Evolutionary conservation across 2,888 invertebrate species (phyloP).

Genomic region (Allygus modestus): DNA sequence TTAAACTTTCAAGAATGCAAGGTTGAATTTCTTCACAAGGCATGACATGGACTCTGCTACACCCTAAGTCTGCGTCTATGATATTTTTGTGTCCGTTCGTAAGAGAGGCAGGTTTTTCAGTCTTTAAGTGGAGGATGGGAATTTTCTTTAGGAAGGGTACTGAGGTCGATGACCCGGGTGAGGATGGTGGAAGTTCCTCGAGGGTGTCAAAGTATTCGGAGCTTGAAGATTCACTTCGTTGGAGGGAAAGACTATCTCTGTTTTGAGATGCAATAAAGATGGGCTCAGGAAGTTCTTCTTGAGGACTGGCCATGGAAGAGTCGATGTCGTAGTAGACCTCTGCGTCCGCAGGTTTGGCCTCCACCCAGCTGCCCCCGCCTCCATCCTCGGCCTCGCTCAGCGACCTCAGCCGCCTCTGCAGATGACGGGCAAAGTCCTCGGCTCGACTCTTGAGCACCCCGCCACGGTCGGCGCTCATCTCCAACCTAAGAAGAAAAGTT

Average conservation of each 20-base stretch:
- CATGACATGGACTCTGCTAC: constrained; percentile 23
- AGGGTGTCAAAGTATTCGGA: constrained; percentile 56
- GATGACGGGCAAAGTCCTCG: constrained; percentile 61
- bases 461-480: constrained; percentile 62
- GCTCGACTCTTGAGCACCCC: constrained; percentile 60
- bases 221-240: constrained; percentile 36
- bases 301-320: constrained; percentile 58
- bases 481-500: no score
- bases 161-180: not conserved
- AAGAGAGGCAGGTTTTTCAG: not conserved
- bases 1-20: not conserved
- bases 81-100: constrained; percentile 41
- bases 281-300: constrained; percentile 62
- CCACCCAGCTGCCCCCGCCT: not conserved
- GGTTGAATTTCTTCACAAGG: constrained; percentile 9
- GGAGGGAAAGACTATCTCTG: not conserved
- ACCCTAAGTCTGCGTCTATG: constrained; percentile 35
- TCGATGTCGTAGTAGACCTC: constrained; percentile 62
- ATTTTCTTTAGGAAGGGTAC: not conserved
- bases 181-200: not conserved
- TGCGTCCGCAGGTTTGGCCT: no score
- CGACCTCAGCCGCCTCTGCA: constrained; percentile 59
- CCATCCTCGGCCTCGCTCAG: constrained; percentile 56
- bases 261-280: constrained; percentile 50
- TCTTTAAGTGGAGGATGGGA: constrained; percentile 37